A percentile compares a stretch with the other conserved stretches of the same genome.
phyloP scores from a whole-genome alignment of 2,888 invertebrate species.

The Protophormia terraenovae region DNA sequence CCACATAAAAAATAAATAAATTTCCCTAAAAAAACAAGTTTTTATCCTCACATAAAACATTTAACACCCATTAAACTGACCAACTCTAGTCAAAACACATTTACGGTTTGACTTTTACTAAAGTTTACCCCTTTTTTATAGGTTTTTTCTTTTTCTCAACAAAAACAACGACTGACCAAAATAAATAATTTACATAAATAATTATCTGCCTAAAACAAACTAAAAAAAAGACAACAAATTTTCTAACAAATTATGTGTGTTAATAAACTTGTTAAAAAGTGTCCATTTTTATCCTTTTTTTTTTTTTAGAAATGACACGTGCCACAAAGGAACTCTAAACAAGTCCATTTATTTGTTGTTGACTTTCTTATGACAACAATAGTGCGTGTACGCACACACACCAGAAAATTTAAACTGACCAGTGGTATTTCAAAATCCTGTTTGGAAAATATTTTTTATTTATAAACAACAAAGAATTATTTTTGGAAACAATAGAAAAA shows the following conservation, averaged over 20 bases:
- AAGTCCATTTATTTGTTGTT: conserved; percentile 20
- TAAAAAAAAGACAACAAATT: conserved; percentile 14
- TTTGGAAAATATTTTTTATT: not conserved
- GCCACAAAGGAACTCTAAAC: conserved; percentile 34
- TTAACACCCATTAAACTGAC: conserved; percentile 52
- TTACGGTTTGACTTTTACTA: conserved; percentile 46
- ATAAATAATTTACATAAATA: conserved; percentile 55
- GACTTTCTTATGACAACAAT: conserved; percentile 34
- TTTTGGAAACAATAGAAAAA: not conserved
- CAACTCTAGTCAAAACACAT: conserved; percentile 45
- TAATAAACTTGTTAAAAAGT: conserved; percentile 63
- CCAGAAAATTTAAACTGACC: conserved; percentile 41
- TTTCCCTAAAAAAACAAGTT: conserved; percentile 7
- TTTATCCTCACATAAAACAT: not conserved
- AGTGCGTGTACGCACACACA: not conserved
- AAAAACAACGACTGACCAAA: conserved; percentile 26
- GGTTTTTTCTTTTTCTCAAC: too few species aligned
- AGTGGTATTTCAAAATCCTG: conserved; percentile 7
- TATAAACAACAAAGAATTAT: not conserved
- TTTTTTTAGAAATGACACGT: conserved; percentile 38
- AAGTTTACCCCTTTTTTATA: conserved; percentile 46
- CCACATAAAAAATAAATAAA: not conserved
- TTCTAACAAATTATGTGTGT: conserved; percentile 45
- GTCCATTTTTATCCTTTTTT: conserved; percentile 22
- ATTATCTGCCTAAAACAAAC: conserved; percentile 12